phyloP scores from a whole-genome alignment of 2,797 vertebrate genomes.

The Telmatherina bonti region DNA sequence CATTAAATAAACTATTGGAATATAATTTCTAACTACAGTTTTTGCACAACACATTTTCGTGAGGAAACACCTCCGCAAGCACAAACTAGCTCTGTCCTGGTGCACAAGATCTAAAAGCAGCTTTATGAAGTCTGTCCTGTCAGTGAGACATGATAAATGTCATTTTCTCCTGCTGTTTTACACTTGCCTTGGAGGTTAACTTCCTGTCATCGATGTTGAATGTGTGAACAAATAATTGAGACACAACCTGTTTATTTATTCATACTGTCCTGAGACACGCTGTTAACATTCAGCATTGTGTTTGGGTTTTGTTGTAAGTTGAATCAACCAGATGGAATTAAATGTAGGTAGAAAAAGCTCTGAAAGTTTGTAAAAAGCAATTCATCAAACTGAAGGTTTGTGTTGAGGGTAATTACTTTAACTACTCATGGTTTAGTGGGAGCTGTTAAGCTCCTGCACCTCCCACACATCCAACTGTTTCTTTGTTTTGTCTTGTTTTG shows the following conservation, averaged over 20 bases:
- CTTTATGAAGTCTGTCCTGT: neutral
- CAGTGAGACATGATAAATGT: neutral
- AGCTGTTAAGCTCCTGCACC: neutral
- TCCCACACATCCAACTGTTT: slow-evolving; percentile 9
- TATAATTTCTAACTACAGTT: no score
- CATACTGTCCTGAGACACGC: no score
- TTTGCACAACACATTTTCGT: neutral
- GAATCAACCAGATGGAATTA: neutral
- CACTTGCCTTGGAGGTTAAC: neutral
- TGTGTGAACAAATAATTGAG: neutral
- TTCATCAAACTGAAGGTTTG: neutral
- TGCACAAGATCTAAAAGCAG: no score
- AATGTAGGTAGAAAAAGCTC: neutral
- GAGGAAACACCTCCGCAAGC: neutral
- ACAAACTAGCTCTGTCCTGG: no score
- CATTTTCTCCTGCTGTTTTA: neutral
- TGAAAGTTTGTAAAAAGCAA: neutral
- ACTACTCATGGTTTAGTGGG: neutral
- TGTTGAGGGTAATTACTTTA: neutral
- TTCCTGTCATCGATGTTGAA: neutral
- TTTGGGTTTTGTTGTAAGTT: neutral
- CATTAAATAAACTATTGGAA: no score
- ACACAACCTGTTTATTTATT: neutral
- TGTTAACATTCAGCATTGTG: neutral
- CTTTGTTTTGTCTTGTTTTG: neutral